Conservation (phyloP, 2,113 vertebrate species). For the Labeo rohita region DNA sequence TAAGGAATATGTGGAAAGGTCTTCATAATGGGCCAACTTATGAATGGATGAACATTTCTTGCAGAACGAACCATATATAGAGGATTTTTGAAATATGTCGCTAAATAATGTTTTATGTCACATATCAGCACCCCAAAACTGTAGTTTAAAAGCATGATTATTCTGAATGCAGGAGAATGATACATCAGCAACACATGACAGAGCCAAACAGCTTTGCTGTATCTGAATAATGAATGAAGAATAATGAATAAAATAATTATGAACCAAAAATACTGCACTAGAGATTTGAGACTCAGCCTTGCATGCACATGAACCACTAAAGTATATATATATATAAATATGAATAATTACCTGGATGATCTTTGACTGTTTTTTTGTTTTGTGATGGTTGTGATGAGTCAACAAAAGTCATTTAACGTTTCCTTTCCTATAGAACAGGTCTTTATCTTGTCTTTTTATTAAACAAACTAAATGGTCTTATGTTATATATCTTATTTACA, state of each 20-base stretch:
- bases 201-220: slow-evolving; percentile 3
- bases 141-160: slow-evolving; percentile 1
- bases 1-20: slow-evolving; percentile 29
- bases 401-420: too few relatives aligned
- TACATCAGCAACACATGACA: background rate
- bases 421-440: too few relatives aligned
- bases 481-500: too few relatives aligned
- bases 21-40: slow-evolving; percentile 28
- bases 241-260: slow-evolving; percentile 12
- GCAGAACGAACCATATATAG: slow-evolving; percentile 28
- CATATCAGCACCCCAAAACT: background rate
- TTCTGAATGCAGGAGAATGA: background rate
- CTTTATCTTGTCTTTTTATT: too few relatives aligned
- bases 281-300: background rate
- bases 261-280: background rate
- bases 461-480: too few relatives aligned
- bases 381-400: too few relatives aligned
- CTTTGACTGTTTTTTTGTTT: too few relatives aligned
- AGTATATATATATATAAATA: background rate
- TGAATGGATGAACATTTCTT: slow-evolving; percentile 29
- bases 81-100: background rate
- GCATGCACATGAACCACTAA: background rate
- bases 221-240: slow-evolving; percentile 22
- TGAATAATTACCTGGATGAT: too few relatives aligned
- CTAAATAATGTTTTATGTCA: slow-evolving; percentile 2